These are phyloP conservation scores for Lissonota sp. DNA, from an alignment of 2,888 invertebrate genomes.

Conservation along the genomic window DNA sequence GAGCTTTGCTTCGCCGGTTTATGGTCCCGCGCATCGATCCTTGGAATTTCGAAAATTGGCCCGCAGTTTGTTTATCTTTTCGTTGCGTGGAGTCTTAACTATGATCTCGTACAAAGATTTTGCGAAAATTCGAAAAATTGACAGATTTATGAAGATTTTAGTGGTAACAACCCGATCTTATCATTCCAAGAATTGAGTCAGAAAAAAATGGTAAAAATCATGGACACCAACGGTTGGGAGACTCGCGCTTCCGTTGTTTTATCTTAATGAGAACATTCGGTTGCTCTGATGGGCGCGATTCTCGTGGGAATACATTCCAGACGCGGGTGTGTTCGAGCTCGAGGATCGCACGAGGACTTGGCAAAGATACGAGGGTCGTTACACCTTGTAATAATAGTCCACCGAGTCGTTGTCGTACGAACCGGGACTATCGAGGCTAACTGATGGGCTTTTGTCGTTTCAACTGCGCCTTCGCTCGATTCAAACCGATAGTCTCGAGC, in stretches of 20 bases:
- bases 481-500: conserved; percentile 37
- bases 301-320: conserved; percentile 77
- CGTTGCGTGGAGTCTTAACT: too few species aligned
- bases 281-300: conserved; percentile 73
- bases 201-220: too few species aligned
- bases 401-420: conserved; percentile 29
- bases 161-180: too few species aligned
- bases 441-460: conserved; percentile 44
- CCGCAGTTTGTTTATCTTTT: too few species aligned
- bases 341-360: conserved; percentile 61
- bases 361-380: conserved; percentile 77
- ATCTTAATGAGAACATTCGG: conserved; percentile 81
- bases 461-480: conserved; percentile 7
- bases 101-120: too few species aligned
- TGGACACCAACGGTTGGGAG: not conserved
- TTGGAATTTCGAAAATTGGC: too few species aligned
- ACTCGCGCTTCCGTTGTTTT: conserved; percentile 74
- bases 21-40: not conserved
- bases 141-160: too few species aligned
- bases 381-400: conserved; percentile 68
- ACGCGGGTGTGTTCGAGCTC: conserved; percentile 32
- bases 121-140: too few species aligned
- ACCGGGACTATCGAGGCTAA: conserved; percentile 28
- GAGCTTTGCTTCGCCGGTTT: conserved; percentile 40
- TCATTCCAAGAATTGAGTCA: too few species aligned